Evolutionary conservation across 2,113 vertebrate species (phyloP), one percentile per base, ranked within the genome.

Genomic region (Amphilophus citrinellus): DNA sequence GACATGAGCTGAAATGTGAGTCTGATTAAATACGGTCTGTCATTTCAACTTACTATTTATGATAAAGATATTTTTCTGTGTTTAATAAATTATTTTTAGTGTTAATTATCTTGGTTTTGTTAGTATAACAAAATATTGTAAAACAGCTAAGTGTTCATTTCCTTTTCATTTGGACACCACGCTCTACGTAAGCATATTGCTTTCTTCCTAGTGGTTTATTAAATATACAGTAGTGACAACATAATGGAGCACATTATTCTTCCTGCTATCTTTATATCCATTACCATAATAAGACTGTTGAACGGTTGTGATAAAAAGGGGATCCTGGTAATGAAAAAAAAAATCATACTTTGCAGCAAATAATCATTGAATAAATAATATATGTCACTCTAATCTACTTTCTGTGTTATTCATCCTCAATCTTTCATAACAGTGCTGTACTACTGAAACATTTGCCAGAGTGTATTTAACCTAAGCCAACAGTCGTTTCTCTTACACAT

Each of bases 1-100:
- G 85, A 85, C 53, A 75, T 61, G 63, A 90, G 86, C 82, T 90
- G 73, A 88, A 87, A 88, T 39, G 17, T 81, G 60, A 87, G 86
- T 77, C 79, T 87, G 77, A 75, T 90, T 86, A 79, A 88, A 91
- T 88, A 61, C 82, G 50, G 17, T 79, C 79, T 87, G 44, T 82
- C 37, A 65, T 84, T 82, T 84, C n/a, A 75, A 32, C 47, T 65
- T 20, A 4, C 53, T 79, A 42, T 75, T 80, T 80, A 35, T 32
- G n/a, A 76, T 59, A 27, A 79, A 77, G 73, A 47, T 1, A 75
- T 39, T n/a, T 71, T 77, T 66, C 75, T 78, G 6, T 10, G 53
- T 80, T 66, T 75, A 18, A 62, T 24, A 30, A 65, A 11, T 37
- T 63, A 62, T 63, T 47, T 39, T 39, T 61, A 62, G 8, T 65